Percentiles rank a stretch among this genome's conserved stretches.
phyloP scores from a whole-genome alignment of 2,797 vertebrate species.

The Spheniscus humboldti region DNA sequence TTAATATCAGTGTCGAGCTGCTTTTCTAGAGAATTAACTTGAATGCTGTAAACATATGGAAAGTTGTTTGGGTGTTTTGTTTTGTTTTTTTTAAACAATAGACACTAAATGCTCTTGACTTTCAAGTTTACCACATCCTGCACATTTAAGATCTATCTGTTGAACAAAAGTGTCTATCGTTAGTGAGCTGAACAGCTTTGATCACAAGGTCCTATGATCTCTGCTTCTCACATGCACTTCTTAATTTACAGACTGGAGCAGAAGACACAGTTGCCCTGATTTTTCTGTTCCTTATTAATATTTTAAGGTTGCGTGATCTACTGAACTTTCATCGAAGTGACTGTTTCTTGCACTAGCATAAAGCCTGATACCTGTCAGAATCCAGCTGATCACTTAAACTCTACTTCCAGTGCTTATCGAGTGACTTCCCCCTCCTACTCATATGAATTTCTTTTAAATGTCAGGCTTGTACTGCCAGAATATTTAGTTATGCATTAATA shows the following conservation, averaged over 20 bases:
- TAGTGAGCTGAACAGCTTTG: neutral
- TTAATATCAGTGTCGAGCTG: neutral
- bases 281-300: neutral
- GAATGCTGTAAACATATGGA: neutral
- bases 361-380: neutral
- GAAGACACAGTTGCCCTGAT: neutral
- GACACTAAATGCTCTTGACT: neutral
- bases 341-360: neutral
- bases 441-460: neutral
- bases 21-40: neutral
- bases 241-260: neutral
- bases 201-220: neutral
- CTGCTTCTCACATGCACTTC: neutral
- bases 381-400: neutral
- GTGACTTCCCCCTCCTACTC: neutral
- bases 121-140: neutral
- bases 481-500: constrained; percentile 4
- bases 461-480: neutral
- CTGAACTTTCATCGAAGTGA: neutral
- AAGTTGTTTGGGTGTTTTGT: neutral
- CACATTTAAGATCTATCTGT: neutral
- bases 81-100: neutral
- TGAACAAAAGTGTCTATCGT: neutral
- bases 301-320: neutral
- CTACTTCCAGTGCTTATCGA: neutral